Evolutionary conservation across 2,113 vertebrate genomes (phyloP).

Genomic region (Clarias batrachus): DNA sequence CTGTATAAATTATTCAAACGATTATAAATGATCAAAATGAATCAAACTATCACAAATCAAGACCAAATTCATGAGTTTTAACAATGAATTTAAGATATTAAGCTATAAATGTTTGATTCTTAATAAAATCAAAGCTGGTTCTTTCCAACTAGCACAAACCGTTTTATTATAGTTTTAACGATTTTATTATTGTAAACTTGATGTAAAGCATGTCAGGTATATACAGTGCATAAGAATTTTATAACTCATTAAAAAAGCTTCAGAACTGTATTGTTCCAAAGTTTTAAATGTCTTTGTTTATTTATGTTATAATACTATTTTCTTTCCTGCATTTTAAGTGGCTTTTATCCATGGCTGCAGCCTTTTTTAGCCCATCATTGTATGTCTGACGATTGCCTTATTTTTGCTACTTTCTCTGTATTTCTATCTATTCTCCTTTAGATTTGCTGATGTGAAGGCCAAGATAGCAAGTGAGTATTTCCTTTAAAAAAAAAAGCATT

Average conservation of each 20-base stretch:
- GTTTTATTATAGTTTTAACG: background rate
- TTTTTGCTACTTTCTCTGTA: slow-evolving; percentile 18
- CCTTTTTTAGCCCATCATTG: background rate
- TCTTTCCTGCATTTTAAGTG: background rate
- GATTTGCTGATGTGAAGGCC: slow-evolving; percentile 98
- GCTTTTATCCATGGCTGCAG: background rate
- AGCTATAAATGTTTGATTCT: background rate
- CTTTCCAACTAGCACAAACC: background rate
- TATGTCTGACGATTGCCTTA: background rate
- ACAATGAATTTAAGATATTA: background rate
- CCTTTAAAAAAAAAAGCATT: background rate
- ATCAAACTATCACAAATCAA: background rate
- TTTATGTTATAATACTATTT: background rate
- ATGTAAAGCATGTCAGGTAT: background rate
- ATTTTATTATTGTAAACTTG: background rate
- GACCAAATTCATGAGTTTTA: background rate
- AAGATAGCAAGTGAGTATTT: slow-evolving; percentile 96
- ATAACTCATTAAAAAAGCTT: no score
- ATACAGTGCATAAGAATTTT: background rate
- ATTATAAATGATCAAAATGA: background rate
- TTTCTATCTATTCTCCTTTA: slow-evolving; percentile 67
- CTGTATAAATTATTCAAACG: background rate
- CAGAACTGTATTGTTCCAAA: no score
- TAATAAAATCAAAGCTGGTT: background rate
- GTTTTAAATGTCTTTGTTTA: no score